phyloP scores from a whole-genome alignment of 2,113 vertebrate genomes.

The Grallaria varia region DNA sequence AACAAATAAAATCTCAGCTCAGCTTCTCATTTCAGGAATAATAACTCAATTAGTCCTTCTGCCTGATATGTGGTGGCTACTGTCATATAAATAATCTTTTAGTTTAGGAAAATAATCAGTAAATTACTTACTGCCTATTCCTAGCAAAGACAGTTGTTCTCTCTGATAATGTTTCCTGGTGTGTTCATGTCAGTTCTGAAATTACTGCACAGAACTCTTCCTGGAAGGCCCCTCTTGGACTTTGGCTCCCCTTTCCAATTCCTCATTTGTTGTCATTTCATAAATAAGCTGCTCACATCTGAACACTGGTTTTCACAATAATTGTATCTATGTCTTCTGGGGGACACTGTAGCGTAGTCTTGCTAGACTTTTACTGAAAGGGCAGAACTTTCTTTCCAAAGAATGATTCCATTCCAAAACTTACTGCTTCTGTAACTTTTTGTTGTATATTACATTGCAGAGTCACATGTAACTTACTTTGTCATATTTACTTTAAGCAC shows the following conservation, averaged over 20 bases:
- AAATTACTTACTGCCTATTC: background rate
- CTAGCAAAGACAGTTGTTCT: background rate
- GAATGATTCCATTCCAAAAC: background rate
- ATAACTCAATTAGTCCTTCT: background rate
- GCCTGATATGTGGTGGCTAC: background rate
- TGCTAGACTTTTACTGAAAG: background rate
- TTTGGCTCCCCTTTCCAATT: background rate
- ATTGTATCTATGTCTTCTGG: background rate
- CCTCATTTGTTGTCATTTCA: fast-evolving
- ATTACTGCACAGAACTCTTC: background rate
- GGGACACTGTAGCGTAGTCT: background rate
- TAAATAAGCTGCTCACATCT: background rate
- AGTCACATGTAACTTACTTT: background rate
- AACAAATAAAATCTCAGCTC: background rate
- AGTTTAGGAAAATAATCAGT: background rate
- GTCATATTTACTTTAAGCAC: background rate
- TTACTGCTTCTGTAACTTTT: background rate
- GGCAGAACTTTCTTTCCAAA: background rate
- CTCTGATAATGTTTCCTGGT: background rate
- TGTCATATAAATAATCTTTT: background rate
- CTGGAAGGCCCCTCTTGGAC: background rate
- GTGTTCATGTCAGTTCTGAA: background rate
- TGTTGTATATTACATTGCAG: background rate
- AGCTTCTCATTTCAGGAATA: background rate
- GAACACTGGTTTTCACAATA: background rate